Percentiles rank a stretch among this genome's conserved stretches.
Conservation (phyloP, 1,140 invertebrate species). For the Paraescarpia echinospica region DNA sequence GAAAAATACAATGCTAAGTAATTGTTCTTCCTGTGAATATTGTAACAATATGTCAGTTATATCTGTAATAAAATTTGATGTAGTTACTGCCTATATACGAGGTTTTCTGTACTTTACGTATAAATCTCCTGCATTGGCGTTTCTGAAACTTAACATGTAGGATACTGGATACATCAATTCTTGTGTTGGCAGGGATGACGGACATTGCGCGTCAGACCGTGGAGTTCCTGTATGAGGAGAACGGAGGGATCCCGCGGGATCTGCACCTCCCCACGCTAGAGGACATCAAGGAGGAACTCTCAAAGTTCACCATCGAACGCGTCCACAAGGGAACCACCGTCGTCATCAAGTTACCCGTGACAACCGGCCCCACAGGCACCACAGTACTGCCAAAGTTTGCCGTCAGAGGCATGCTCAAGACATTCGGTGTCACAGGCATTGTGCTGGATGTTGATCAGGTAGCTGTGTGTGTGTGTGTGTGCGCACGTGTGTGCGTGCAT, state of each 20-base stretch:
- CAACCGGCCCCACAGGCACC: constrained; percentile 35
- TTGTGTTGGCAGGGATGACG: constrained; percentile 53
- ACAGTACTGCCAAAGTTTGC: constrained; percentile 54
- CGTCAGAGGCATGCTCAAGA: constrained; percentile 55
- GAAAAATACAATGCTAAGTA: too few relatives aligned
- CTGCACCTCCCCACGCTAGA: constrained; percentile 59
- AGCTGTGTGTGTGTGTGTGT: constrained; percentile 26
- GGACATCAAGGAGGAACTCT: constrained; percentile 57
- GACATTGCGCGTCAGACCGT: constrained; percentile 60
- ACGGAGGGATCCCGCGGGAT: constrained; percentile 58
- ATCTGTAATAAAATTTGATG: too few relatives aligned
- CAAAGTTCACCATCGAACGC: constrained; percentile 57
- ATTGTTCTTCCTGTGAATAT: too few relatives aligned
- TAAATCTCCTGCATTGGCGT: too few relatives aligned
- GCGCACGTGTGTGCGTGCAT: background rate
- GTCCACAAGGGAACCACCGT: constrained; percentile 56
- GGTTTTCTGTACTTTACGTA: too few relatives aligned
- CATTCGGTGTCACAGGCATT: constrained; percentile 56
- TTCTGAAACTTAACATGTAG: too few relatives aligned
- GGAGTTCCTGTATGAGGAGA: constrained; percentile 60
- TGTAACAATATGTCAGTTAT: too few relatives aligned
- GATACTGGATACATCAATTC: too few relatives aligned
- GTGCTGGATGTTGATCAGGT: constrained; percentile 58
- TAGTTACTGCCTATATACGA: too few relatives aligned
- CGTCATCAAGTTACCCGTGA: constrained; percentile 44